Conservation (phyloP, 2,888 invertebrate species). For the Sussaba pulchella region DNA sequence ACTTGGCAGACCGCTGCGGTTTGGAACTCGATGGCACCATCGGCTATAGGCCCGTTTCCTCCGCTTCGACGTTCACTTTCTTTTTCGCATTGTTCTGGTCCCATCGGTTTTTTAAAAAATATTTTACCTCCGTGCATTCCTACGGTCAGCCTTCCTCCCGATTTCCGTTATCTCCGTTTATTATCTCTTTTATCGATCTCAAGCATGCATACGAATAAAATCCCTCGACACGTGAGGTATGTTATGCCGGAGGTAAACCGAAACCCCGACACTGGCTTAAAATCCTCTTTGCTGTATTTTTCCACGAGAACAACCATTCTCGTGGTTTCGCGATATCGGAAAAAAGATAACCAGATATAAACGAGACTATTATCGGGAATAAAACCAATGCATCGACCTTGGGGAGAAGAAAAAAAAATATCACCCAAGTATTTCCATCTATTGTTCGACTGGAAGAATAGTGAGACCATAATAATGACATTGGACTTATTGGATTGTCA, state of each 20-base stretch:
- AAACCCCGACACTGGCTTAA: constrained; percentile 3
- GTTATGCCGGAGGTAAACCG: constrained; percentile 13
- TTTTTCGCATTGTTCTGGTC: neutral
- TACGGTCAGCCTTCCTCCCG: constrained; percentile 20
- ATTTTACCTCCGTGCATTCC: constrained; percentile 26
- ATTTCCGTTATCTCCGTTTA: constrained; percentile 20
- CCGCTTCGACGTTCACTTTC: constrained; percentile 32
- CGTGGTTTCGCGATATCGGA: constrained; percentile 53
- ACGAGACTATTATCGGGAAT: constrained; percentile 58
- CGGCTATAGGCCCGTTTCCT: constrained; percentile 12
- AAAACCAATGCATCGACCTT: constrained; percentile 51
- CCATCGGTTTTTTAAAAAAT: constrained; percentile 15
- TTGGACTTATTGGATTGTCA: neutral
- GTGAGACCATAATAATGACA: neutral
- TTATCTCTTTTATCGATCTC: neutral
- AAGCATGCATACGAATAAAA: constrained; percentile 24
- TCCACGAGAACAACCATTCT: constrained; percentile 24
- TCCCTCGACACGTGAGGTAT: constrained; percentile 25
- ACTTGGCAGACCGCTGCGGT: constrained; percentile 77
- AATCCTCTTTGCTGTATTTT: no score
- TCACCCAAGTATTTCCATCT: neutral
- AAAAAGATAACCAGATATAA: constrained; percentile 51
- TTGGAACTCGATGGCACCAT: constrained; percentile 73
- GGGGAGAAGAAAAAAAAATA: constrained; percentile 18
- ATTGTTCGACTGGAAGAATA: neutral